Evolutionary conservation across 2,888 invertebrate species (phyloP), one percentile per base, ranked within the genome.

Genomic region (Amblyjoppa fuscipennis): DNA sequence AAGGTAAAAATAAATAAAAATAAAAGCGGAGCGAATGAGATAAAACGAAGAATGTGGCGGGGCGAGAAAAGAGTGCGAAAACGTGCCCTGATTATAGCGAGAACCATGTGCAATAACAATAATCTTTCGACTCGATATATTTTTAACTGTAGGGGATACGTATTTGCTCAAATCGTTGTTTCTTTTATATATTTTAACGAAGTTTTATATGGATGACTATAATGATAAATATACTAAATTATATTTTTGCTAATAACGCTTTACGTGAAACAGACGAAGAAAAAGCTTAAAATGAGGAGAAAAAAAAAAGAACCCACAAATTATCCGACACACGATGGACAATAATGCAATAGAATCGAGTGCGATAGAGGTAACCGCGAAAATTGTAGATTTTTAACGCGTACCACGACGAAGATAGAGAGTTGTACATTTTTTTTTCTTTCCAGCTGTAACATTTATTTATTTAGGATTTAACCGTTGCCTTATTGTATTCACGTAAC

Each of bases 81-180:
- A 74, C 74, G 84, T 75, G 82, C 75, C 82, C 84, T 82, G 82
- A 80, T 82, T 73, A 75, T 88, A 91, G 88, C 88, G 88, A 89
- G 89, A 91, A 91, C 90, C 83, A 93, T 90, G 93, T 93, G 93
- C 93, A 93, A 93, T 93, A 93, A 92, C 86, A 89, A 91, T 90
- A 90, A 90, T 82, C 80, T 87, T 86, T 85, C 86, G 86, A 88
- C 88, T 89, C 87, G 86, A 87, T 85, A 59, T 84, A 81, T 70
- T 70, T 83, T 69, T 83, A 78, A 81, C 79, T 85, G 49, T 87
- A 85, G 85, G 86, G 79, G 80, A 92, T 92, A 92, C 90, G 90
- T 92, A 91, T 91, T 93, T 92, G 92, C 93, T 93, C 92, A 92
- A 93, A 92, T 92, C 93, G 93, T 93, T 93, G 91, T 93, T 93